Evolutionary conservation across 2,797 vertebrate species (phyloP).

Genomic region (Anomalospiza imberbis): DNA sequence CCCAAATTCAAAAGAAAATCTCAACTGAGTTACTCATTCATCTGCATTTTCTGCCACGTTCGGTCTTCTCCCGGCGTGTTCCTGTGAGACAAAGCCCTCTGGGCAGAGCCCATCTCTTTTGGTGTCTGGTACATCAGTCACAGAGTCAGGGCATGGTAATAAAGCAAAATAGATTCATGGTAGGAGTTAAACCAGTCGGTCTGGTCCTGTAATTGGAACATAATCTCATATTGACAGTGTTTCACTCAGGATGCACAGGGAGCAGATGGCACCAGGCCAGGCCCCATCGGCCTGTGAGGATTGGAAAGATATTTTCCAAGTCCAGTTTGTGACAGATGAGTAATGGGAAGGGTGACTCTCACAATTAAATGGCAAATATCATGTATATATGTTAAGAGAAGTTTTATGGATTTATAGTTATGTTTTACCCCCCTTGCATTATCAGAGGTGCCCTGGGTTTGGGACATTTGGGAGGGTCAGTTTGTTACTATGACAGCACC

Average conservation of each 20-base stretch:
- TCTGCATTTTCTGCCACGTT: slow-evolving; percentile 30
- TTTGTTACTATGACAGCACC: neutral
- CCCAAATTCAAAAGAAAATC: slow-evolving; percentile 39
- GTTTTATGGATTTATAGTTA: neutral
- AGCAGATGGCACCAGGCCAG: slow-evolving; percentile 14
- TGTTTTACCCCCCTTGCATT: neutral
- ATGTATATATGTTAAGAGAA: neutral
- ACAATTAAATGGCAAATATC: neutral
- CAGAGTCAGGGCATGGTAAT: slow-evolving; percentile 43
- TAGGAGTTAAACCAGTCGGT: slow-evolving; percentile 58
- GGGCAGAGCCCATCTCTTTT: slow-evolving; percentile 60
- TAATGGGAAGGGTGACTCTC: neutral
- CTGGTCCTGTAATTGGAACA: slow-evolving; percentile 56
- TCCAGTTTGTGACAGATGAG: neutral
- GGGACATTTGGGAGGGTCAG: neutral
- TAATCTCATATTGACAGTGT: slow-evolving; percentile 62
- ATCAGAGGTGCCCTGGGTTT: neutral
- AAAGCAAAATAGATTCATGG: slow-evolving; percentile 49
- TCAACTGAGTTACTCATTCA: slow-evolving; percentile 13
- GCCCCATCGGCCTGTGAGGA: neutral
- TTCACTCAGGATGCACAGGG: slow-evolving; percentile 29
- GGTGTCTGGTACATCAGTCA: slow-evolving; percentile 59
- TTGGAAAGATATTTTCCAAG: neutral
- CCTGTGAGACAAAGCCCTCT: slow-evolving; percentile 48
- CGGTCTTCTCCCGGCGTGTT: neutral